A percentile compares a stretch with the other conserved stretches of the same genome.
phyloP scores from a whole-genome alignment of 2,797 vertebrate species.

The Monodelphis domestica region DNA sequence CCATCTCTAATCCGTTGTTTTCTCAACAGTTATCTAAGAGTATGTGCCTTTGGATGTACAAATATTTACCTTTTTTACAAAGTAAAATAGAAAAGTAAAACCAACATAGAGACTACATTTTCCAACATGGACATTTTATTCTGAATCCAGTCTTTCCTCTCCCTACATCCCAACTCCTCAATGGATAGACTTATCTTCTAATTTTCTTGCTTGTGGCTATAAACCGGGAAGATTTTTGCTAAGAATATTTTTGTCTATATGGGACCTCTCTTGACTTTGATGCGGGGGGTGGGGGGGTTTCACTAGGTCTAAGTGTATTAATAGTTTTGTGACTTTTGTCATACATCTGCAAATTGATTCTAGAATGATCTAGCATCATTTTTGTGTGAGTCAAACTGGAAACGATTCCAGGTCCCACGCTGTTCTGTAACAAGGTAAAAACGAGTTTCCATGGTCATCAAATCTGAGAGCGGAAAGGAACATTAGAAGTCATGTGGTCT shows the following conservation, averaged over 20 bases:
- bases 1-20: no score
- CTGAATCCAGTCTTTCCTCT: no score
- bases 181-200: neutral
- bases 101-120: no score
- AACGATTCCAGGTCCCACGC: neutral
- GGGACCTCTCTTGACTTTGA: neutral
- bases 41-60: no score
- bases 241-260: neutral
- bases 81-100: no score
- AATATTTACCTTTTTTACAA: no score
- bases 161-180: no score
- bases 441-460: neutral
- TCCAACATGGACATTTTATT: no score
- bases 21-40: no score
- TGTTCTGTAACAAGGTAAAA: neutral
- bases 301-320: neutral
- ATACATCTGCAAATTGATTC: neutral
- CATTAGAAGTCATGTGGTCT: neutral
- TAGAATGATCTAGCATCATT: neutral
- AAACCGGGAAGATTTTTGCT: neutral
- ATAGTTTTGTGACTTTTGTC: neutral
- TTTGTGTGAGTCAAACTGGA: neutral
- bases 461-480: neutral
- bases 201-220: neutral
- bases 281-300: no score